Evolutionary conservation across 2,797 vertebrate species (phyloP).

Genomic region (Myripristis jacobus): DNA sequence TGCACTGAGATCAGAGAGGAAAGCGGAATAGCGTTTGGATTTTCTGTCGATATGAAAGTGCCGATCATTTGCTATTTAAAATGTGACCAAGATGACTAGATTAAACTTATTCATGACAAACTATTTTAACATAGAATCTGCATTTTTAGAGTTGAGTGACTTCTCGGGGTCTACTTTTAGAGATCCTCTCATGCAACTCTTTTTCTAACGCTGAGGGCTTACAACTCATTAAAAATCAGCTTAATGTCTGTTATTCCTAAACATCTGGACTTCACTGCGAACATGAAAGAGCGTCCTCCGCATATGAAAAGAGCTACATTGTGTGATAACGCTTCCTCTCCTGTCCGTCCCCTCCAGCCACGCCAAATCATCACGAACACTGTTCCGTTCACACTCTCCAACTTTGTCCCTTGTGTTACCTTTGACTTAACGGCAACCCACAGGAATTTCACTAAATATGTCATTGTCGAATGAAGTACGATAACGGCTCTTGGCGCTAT

Average conservation of each 20-base stretch:
- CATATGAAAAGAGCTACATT: too few relatives aligned
- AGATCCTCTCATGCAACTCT: background rate
- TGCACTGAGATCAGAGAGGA: background rate
- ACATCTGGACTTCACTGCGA: too few relatives aligned
- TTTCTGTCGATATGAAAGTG: background rate
- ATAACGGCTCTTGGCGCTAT: slow-evolving; percentile 12
- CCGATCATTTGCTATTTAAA: background rate
- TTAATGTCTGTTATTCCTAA: too few relatives aligned
- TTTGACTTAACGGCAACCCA: background rate
- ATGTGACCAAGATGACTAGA: background rate
- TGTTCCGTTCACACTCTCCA: slow-evolving; percentile 2
- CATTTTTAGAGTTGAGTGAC: background rate
- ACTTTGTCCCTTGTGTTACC: background rate
- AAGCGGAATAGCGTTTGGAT: background rate
- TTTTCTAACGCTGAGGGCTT: background rate
- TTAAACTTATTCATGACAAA: background rate
- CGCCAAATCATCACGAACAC: too few relatives aligned
- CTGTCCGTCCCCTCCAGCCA: too few relatives aligned
- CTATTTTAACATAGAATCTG: too few relatives aligned
- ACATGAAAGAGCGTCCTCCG: too few relatives aligned
- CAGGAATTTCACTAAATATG: background rate
- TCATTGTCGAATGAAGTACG: background rate
- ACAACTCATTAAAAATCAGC: background rate
- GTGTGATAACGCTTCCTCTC: too few relatives aligned
- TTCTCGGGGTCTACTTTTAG: background rate